A percentile compares a stretch with the other conserved stretches of the same genome.
These are phyloP conservation scores for Alcedo quadribrachys DNA, from an alignment of 2,797 vertebrate genomes.

Conservation along the genomic window DNA sequence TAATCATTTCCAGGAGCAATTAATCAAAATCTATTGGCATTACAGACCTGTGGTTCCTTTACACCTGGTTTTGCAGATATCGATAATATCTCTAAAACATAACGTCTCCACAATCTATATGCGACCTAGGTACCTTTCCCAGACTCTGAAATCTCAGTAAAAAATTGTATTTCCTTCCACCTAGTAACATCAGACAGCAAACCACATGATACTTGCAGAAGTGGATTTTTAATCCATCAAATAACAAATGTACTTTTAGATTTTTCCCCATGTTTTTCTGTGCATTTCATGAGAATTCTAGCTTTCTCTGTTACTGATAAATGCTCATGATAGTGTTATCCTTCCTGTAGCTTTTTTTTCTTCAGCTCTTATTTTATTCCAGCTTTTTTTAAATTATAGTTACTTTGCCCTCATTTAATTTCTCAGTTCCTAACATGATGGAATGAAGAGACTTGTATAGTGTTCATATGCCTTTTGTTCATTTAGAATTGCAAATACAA, in stretches of 20 bases:
- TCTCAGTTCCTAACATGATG: background rate
- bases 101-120: accelerated
- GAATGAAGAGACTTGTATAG: background rate
- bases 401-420: constrained; percentile 10
- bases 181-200: background rate
- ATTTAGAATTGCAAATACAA: constrained; percentile 35
- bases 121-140: background rate
- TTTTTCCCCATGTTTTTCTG: background rate
- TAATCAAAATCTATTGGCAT: background rate
- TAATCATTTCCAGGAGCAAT: background rate
- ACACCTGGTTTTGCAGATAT: accelerated
- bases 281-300: background rate
- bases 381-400: background rate
- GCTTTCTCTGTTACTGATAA: background rate
- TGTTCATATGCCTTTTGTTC: background rate
- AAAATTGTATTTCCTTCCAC: background rate
- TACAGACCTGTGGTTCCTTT: background rate
- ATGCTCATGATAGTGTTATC: background rate
- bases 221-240: background rate
- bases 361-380: background rate
- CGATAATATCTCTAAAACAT: background rate
- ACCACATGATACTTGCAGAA: background rate
- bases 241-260: background rate
- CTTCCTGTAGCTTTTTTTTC: background rate
- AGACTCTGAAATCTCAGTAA: background rate